These are phyloP conservation scores for Hirtodrosophila histrioides DNA, from an alignment of 2,888 invertebrate species.

Conservation along the genomic window DNA sequence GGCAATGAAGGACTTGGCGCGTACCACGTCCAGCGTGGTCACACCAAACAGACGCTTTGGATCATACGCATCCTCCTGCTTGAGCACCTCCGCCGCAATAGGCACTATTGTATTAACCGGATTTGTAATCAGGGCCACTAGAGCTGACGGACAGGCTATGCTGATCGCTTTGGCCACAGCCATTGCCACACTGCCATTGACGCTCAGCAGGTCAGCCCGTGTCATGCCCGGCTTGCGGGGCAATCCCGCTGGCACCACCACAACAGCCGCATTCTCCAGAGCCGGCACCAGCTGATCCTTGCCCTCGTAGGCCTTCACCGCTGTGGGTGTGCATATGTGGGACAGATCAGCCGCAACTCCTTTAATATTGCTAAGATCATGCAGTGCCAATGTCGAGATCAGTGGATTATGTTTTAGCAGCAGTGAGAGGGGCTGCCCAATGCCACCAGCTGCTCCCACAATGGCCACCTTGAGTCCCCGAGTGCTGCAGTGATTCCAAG, in stretches of 20 bases:
- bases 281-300: conserved; percentile 90
- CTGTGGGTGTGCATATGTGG: conserved; percentile 94
- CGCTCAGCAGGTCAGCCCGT: conserved; percentile 97
- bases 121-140: conserved; percentile 97
- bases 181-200: conserved; percentile 96
- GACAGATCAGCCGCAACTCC: conserved; percentile 98
- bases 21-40: conserved; percentile 97
- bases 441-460: conserved; percentile 97
- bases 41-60: conserved; percentile 96
- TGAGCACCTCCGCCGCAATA: conserved; percentile 95
- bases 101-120: conserved; percentile 99
- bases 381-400: conserved; percentile 92
- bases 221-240: conserved; percentile 99
- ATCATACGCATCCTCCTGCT: conserved; percentile 90
- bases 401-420: conserved; percentile 94
- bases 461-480: conserved; percentile 94
- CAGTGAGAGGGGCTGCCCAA: conserved; percentile 97
- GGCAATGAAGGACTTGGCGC: conserved; percentile 95
- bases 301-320: conserved; percentile 89
- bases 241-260: conserved; percentile 97
- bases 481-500: neutral
- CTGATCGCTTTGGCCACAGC: conserved; percentile 91
- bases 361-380: conserved; percentile 95
- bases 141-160: conserved; percentile 92
- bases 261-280: conserved; percentile 90